These are phyloP conservation scores for Xerus inauris DNA, from an alignment of 2,113 vertebrate species.

Conservation along the genomic window DNA sequence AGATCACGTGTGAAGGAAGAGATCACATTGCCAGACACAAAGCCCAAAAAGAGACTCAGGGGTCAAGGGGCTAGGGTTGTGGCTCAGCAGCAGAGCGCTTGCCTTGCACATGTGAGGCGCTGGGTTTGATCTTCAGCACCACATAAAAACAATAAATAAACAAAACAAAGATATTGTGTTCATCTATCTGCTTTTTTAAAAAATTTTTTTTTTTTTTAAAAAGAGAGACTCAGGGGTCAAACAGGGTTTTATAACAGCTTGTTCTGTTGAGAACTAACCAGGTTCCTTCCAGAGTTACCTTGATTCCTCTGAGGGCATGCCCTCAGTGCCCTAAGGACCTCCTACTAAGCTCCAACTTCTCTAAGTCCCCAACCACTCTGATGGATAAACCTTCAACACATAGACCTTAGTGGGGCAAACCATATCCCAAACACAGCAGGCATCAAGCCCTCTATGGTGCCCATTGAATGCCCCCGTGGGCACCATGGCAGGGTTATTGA, in stretches of 20 bases:
- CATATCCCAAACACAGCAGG: not conserved
- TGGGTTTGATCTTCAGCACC: too few species aligned
- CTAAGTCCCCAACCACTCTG: not conserved
- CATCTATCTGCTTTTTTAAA: too few species aligned
- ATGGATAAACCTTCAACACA: not conserved
- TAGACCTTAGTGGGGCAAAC: not conserved
- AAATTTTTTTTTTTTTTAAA: too few species aligned
- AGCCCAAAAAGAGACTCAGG: not conserved
- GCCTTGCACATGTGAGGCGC: too few species aligned
- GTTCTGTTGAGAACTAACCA: not conserved
- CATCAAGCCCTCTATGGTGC: not conserved
- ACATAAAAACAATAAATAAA: too few species aligned
- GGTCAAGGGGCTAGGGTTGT: too few species aligned
- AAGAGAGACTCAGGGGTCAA: not conserved
- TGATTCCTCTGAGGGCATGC: too few species aligned
- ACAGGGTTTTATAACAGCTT: not conserved
- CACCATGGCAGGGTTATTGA: too few species aligned
- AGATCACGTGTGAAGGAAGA: not conserved
- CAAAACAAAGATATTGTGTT: too few species aligned
- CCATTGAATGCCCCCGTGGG: too few species aligned
- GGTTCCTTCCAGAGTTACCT: not conserved
- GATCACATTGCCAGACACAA: not conserved
- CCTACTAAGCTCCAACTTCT: not conserved
- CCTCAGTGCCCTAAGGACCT: not conserved
- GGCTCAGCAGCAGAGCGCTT: too few species aligned